phyloP scores from a whole-genome alignment of 1,140 invertebrate genomes.

The Melitaea cinxia region DNA sequence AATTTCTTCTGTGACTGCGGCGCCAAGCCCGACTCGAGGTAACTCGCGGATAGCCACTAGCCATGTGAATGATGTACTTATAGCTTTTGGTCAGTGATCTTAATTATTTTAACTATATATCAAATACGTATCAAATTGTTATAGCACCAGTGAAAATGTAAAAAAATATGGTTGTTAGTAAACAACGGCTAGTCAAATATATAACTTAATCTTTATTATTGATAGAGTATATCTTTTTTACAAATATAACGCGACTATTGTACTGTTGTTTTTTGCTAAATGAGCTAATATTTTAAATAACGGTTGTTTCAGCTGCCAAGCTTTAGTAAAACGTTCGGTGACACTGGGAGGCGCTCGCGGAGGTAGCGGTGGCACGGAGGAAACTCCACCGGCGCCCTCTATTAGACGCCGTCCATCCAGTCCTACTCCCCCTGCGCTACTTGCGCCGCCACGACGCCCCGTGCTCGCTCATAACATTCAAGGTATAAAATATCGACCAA shows the following conservation, averaged over 20 bases:
- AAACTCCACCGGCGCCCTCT: conserved; percentile 83
- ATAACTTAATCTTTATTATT: too few species aligned
- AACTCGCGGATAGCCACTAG: too few species aligned
- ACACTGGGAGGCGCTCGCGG: conserved; percentile 59
- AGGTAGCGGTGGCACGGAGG: conserved; percentile 49
- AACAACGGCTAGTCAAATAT: too few species aligned
- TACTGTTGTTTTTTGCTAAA: too few species aligned
- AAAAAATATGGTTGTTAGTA: too few species aligned
- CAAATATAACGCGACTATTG: too few species aligned
- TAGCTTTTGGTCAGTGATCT: too few species aligned
- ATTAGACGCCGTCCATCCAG: conserved; percentile 88
- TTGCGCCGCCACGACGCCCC: conserved; percentile 63
- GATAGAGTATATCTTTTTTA: too few species aligned
- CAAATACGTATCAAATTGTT: too few species aligned
- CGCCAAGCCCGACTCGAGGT: conserved; percentile 92
- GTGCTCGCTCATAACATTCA: conserved; percentile 70
- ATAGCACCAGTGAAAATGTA: too few species aligned
- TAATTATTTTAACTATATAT: too few species aligned
- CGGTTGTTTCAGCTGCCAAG: conserved; percentile 81
- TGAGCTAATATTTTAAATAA: background rate
- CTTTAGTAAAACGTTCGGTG: conserved; percentile 86
- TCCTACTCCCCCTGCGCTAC: conserved; percentile 77
- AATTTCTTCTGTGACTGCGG: conserved; percentile 99
- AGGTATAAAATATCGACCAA: conserved; percentile 51
- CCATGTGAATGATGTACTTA: too few species aligned